A percentile compares a stretch with the other conserved stretches of the same genome.
Conservation (phyloP, 2,113 vertebrate species). For the Pomatorhinus ruficollis region DNA sequence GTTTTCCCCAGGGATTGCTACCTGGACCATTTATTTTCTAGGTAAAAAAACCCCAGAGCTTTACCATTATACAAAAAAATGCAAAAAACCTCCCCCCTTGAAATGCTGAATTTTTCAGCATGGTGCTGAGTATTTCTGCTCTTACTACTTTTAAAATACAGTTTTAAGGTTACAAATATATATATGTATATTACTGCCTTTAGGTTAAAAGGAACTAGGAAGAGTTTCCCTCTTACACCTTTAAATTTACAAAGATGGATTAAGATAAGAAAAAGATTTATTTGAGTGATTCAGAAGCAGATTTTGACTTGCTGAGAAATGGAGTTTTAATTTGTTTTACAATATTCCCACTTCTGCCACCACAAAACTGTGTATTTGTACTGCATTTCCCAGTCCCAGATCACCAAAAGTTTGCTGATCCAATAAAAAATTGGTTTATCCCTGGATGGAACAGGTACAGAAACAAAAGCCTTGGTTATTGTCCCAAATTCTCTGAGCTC, state of each 20-base stretch:
- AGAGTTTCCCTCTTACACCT: neutral
- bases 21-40: neutral
- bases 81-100: accelerated
- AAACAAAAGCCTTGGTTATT: neutral
- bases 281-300: neutral
- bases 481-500: neutral
- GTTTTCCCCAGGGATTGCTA: neutral
- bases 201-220: neutral
- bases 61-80: neutral
- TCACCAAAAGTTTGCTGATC: neutral
- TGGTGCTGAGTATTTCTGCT: neutral
- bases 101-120: neutral
- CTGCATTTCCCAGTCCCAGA: neutral
- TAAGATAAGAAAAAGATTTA: neutral
- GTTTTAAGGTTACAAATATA: neutral
- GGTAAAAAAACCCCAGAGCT: neutral
- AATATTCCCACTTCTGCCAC: neutral
- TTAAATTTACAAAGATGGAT: neutral
- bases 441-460: neutral
- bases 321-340: neutral
- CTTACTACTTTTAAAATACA: neutral
- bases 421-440: neutral
- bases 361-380: neutral
- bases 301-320: neutral
- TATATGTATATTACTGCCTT: accelerated